Evolutionary conservation across 92 coral and sea anemone species (phyloP), one percentile per base, ranked within the genome.

Genomic region (Siderastrea siderea): DNA sequence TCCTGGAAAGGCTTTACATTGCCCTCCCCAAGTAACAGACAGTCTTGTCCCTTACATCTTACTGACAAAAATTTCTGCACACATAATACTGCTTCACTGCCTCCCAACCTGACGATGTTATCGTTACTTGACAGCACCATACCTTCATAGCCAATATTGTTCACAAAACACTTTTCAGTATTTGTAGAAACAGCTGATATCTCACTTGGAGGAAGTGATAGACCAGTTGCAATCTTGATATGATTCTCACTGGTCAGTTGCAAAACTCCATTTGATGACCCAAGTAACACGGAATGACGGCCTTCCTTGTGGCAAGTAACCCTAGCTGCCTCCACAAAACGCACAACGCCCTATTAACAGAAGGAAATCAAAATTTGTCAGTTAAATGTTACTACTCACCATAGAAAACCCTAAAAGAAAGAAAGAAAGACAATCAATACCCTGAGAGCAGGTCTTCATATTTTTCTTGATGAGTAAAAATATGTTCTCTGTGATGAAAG

Each of bases 111-210:
- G 53, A 86, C 85, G 47, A 91, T 82, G 75, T 54, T 77, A 67
- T 91, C 88, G 16, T 78, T 64, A 64, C 87, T 87, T 82, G 94
- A 75, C 53, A 91, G 63, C 70, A 75, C 88, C 82, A 82, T 47
- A 53, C 94, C 94, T 65, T 81, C 75, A 91, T 65, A 71, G 38
- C 94, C 91, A 67, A 87, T 3, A 55, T 87, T 81, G 51, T 46
- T 62, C 78, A 87, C 26, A 78, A 91, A 87, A 81, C 88, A 82
- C 83, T 68, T 91, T 19, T 82, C 87, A 52, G 91, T 74, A 38
- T 50, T 62, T 44, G 88, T 68, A 74, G 54, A 60, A 71, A 82
- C 79, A 57, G 63, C 48, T 58, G 79, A 82, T 52, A 82, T 59
- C 55, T 82, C 86, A 19, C 79, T 47, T 82, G 55, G 75, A 82